A percentile compares a stretch with the other conserved stretches of the same genome.
Evolutionary conservation across 2,797 vertebrate species (phyloP).

Genomic region (Silurus aristotelis): DNA sequence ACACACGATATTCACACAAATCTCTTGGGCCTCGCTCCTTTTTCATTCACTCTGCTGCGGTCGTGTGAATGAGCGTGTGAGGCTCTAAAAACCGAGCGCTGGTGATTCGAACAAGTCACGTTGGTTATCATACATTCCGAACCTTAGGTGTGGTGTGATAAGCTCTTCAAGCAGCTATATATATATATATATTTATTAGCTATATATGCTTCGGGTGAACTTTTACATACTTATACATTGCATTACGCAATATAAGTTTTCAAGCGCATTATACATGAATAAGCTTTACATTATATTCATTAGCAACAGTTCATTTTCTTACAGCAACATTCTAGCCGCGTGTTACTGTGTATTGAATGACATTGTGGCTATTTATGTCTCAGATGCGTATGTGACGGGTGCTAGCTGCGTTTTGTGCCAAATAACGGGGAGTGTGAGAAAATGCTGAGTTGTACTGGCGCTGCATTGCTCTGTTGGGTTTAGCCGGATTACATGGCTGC

Average conservation of each 20-base stretch:
- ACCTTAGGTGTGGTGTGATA: background rate
- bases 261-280: too few relatives aligned
- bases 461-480: constrained; percentile 44
- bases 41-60: constrained; percentile 1
- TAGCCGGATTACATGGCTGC: constrained; percentile 43
- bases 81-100: background rate
- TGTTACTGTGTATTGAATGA: background rate
- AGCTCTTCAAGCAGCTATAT: too few relatives aligned
- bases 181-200: too few relatives aligned
- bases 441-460: constrained; percentile 69
- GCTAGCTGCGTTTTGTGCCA: background rate
- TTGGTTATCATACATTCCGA: background rate
- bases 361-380: background rate
- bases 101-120: background rate
- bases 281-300: background rate
- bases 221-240: background rate
- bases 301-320: too few relatives aligned
- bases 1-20: background rate
- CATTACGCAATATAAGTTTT: background rate
- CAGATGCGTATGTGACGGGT: background rate
- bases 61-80: background rate
- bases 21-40: background rate
- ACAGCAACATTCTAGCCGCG: background rate
- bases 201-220: too few relatives aligned
- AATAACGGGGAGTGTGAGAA: constrained; percentile 55